Evolutionary conservation across 2,113 vertebrate genomes (phyloP).

Genomic region (Odocoileus virginianus): DNA sequence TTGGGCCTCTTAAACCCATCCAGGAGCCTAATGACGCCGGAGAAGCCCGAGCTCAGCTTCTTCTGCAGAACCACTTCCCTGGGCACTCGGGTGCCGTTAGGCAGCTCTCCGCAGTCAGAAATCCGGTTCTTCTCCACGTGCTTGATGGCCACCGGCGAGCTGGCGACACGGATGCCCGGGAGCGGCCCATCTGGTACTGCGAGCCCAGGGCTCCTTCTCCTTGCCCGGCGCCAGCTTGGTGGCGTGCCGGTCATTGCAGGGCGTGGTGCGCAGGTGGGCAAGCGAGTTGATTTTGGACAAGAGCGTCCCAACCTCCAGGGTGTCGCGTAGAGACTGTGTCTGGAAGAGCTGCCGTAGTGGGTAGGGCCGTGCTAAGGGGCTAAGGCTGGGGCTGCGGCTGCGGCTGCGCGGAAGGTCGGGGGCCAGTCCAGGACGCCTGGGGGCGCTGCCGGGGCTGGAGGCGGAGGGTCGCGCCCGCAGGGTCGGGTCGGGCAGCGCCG

Average conservation of each 20-base stretch:
- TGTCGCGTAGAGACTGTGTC: slow-evolving; percentile 7
- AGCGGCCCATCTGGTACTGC: slow-evolving; percentile 89
- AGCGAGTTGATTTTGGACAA: slow-evolving; percentile 91
- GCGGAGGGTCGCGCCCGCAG: not conserved
- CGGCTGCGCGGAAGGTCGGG: slow-evolving; percentile 58
- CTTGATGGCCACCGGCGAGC: slow-evolving; percentile 90
- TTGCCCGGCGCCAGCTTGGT: slow-evolving; percentile 89
- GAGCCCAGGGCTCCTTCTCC: slow-evolving; percentile 92
- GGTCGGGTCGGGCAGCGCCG: slow-evolving; percentile 17
- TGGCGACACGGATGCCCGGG: slow-evolving; percentile 83
- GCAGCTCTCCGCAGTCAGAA: slow-evolving; percentile 92
- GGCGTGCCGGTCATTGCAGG: slow-evolving; percentile 86
- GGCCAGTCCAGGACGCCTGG: slow-evolving; percentile 33
- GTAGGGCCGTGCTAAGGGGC: not conserved
- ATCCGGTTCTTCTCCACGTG: slow-evolving; percentile 90
- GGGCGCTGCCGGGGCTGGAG: slow-evolving; percentile 50
- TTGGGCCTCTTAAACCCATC: slow-evolving; percentile 93
- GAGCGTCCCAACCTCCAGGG: slow-evolving; percentile 85
- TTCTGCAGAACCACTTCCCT: slow-evolving; percentile 92
- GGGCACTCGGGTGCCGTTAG: slow-evolving; percentile 86
- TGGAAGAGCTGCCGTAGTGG: not conserved
- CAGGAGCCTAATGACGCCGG: slow-evolving; percentile 89
- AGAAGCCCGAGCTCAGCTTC: slow-evolving; percentile 87
- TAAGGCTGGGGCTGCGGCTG: slow-evolving; percentile 37
- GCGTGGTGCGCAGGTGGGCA: slow-evolving; percentile 85